Evolutionary conservation across 1,140 invertebrate species (phyloP).

Genomic region (Macrocentrus cingulum): DNA sequence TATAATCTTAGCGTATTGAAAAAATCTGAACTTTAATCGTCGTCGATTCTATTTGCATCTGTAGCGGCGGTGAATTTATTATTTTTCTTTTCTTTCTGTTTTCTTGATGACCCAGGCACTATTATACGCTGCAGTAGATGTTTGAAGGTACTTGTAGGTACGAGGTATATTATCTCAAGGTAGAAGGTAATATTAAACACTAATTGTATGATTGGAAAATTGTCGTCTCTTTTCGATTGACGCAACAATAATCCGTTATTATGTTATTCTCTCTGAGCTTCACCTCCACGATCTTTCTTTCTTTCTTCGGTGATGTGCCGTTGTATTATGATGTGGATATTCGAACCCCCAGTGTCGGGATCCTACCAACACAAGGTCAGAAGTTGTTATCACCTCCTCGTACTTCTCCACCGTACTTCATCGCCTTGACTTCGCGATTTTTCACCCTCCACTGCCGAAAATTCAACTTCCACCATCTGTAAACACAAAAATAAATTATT

Average conservation of each 20-base stretch:
- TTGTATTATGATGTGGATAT: neutral
- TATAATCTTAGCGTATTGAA: neutral
- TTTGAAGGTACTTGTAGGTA: slow-evolving; percentile 58
- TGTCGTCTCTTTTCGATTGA: neutral
- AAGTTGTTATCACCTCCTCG: slow-evolving; percentile 57
- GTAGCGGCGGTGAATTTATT: slow-evolving; percentile 28
- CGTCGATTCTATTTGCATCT: slow-evolving; percentile 4
- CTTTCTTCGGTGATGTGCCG: slow-evolving; percentile 7
- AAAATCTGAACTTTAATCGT: neutral
- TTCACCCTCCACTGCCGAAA: slow-evolving; percentile 15
- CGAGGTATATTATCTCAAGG: slow-evolving; percentile 57
- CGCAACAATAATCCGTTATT: neutral
- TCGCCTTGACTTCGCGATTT: slow-evolving; percentile 41
- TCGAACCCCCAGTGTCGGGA: slow-evolving; percentile 33
- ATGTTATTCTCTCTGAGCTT: neutral
- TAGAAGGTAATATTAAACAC: slow-evolving; percentile 39
- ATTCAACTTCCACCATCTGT: slow-evolving; percentile 45
- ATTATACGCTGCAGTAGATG: slow-evolving; percentile 54
- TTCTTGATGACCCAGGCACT: slow-evolving; percentile 50
- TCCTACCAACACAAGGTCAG: slow-evolving; percentile 49
- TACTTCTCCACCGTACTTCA: slow-evolving; percentile 51
- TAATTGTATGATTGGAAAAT: slow-evolving; percentile 4
- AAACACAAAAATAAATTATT: slow-evolving; percentile 28
- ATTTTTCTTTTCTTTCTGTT: slow-evolving; percentile 25
- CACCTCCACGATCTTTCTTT: slow-evolving; percentile 15